Percentiles rank a stretch among this genome's conserved stretches.
phyloP scores from a whole-genome alignment of 2,797 vertebrate genomes.

The Delichon dasypus region DNA sequence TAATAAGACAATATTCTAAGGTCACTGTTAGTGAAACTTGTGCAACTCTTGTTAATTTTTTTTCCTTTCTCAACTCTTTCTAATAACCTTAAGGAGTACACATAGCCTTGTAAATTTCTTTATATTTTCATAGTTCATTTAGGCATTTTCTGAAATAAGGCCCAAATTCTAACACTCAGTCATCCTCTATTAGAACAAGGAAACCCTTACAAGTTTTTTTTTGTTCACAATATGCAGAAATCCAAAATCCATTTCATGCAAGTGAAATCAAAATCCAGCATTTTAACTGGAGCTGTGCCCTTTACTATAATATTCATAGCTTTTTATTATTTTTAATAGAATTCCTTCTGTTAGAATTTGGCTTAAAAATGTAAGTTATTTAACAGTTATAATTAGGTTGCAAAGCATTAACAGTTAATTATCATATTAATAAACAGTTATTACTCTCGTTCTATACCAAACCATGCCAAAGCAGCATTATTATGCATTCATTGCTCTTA shows the following conservation, averaged over 20 bases:
- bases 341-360: conserved; percentile 66
- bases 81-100: not conserved
- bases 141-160: not conserved
- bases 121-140: not conserved
- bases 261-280: not conserved
- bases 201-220: not conserved
- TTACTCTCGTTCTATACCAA: conserved; percentile 68
- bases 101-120: not conserved
- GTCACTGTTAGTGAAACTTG: not conserved
- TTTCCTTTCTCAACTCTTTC: not conserved
- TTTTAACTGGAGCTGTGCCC: conserved; percentile 1
- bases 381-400: conserved; percentile 77
- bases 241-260: not conserved
- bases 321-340: conserved; percentile 73
- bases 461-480: conserved; percentile 65
- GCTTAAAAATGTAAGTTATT: conserved; percentile 74
- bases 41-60: not conserved
- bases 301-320: conserved; percentile 50
- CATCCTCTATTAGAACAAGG: not conserved
- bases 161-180: not conserved
- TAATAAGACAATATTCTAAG: not conserved
- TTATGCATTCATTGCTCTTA: conserved; percentile 76
- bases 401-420: conserved; percentile 80
- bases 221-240: not conserved
- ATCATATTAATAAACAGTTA: conserved; percentile 83